Conservation (phyloP, 2,888 invertebrate species). For the Trachelus stipa region DNA sequence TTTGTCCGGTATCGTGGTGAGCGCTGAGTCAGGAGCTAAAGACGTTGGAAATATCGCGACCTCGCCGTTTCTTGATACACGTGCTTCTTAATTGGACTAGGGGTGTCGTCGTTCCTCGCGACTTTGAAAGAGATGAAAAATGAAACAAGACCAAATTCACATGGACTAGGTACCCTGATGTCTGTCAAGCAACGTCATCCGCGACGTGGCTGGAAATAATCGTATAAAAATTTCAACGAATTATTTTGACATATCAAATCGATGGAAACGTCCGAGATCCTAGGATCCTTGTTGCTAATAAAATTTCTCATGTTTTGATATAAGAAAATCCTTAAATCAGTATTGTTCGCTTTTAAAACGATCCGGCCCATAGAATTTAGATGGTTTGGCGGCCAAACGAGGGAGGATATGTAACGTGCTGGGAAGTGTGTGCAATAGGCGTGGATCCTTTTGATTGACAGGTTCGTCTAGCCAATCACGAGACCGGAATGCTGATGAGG, state of each 20-base stretch:
- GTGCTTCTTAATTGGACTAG: neutral
- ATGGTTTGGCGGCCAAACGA: neutral
- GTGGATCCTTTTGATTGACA: conserved; percentile 80
- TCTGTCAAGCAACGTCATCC: neutral
- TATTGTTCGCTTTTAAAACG: neutral
- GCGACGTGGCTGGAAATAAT: neutral
- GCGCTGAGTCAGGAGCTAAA: conserved; percentile 30
- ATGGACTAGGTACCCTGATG: neutral
- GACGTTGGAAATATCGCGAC: conserved; percentile 22
- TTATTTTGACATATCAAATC: neutral
- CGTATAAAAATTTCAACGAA: neutral
- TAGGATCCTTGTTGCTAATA: neutral
- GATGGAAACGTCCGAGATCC: neutral
- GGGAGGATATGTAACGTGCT: neutral
- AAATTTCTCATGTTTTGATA: neutral
- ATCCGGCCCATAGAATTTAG: neutral
- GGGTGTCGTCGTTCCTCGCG: neutral
- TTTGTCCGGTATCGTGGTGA: conserved; percentile 30
- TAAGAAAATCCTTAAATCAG: neutral
- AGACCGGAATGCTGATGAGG: conserved; percentile 81
- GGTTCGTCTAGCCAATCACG: conserved; percentile 83
- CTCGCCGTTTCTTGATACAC: conserved; percentile 32
- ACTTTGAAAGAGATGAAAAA: neutral
- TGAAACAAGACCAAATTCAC: neutral
- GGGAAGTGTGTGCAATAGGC: conserved; percentile 65